phyloP scores from a whole-genome alignment of 1,140 invertebrate genomes.

The Bombus turneri region DNA sequence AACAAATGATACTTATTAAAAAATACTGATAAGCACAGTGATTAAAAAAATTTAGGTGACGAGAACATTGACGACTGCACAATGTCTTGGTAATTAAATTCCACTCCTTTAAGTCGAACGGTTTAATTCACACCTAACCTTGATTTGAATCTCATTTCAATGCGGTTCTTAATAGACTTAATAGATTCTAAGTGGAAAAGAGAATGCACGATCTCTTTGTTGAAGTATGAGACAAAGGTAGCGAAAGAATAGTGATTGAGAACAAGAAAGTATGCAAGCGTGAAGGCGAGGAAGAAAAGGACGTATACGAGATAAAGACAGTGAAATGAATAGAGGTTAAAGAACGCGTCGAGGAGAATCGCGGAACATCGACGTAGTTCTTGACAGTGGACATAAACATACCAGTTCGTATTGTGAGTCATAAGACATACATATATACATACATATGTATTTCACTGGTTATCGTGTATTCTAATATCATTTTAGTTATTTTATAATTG shows the following conservation, averaged over 20 bases:
- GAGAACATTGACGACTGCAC: too few species aligned
- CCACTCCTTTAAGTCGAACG: background rate
- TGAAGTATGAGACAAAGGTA: background rate
- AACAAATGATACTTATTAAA: background rate
- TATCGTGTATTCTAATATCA: background rate
- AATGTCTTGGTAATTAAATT: background rate
- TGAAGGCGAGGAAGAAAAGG: background rate
- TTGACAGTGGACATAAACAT: background rate
- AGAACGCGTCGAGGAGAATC: slow-evolving; percentile 28
- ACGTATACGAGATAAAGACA: background rate
- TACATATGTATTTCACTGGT: background rate
- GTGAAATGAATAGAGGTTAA: slow-evolving; percentile 12
- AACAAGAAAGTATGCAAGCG: background rate
- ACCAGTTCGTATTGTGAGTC: background rate
- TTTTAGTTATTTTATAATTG: background rate
- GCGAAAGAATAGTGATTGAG: background rate
- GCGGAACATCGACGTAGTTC: background rate
- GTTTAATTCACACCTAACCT: background rate
- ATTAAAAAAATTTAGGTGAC: background rate
- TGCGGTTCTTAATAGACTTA: background rate
- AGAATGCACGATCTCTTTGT: background rate
- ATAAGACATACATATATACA: background rate
- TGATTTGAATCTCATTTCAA: slow-evolving; percentile 7
- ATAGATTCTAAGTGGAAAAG: background rate
- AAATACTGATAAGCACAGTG: background rate